Evolutionary conservation across 2,113 vertebrate genomes (phyloP), one percentile per base, ranked within the genome.

Genomic region (Indicator maculatus): DNA sequence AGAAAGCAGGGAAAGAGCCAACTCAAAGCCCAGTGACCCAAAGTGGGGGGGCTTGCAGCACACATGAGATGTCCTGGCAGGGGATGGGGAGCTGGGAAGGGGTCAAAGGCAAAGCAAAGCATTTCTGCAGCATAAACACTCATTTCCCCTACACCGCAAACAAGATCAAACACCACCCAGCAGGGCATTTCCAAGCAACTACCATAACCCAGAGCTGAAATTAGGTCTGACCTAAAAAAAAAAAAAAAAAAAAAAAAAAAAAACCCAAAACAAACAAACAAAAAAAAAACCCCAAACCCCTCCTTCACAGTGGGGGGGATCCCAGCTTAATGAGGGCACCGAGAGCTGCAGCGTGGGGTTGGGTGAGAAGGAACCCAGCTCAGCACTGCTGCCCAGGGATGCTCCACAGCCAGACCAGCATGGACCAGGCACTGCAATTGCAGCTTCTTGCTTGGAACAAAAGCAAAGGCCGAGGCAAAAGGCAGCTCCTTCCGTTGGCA

Each of bases 71-170:
- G 12, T 26, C 71, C 60, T 0, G 0, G 80, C 41, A 70, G 16
- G 30, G 41, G 27, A 8, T 19, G 9, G 21, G 69, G 30, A 84
- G 83, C 33, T 28, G 47, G 31, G 59, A 76, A 80, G 7, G 73
- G 38, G 60, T 81, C 5, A 9, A 58, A 81, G 27, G 28, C 65
- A 13, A 74, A 81, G 36, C 11, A 59, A 38, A 92, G 60, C 47
- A 56, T 55, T 45, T 12, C 50, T 50, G 58, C 44, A 50, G 70
- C 3, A 47, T 79, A 86, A 96, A 92, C 83, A 79, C 82, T 81
- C 66, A 27, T 87, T 91, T 96, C 82, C 86, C 93, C 73, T 47
- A 1, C 61, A 79, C 39, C 21, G 52, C 90, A 88, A 94, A 93
- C 80, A 74, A 88, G 73, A 61, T n/a, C 50, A 8, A 77, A 71